Evolutionary conservation across 2,113 vertebrate species (phyloP).

Genomic region (Ictalurus punctatus): DNA sequence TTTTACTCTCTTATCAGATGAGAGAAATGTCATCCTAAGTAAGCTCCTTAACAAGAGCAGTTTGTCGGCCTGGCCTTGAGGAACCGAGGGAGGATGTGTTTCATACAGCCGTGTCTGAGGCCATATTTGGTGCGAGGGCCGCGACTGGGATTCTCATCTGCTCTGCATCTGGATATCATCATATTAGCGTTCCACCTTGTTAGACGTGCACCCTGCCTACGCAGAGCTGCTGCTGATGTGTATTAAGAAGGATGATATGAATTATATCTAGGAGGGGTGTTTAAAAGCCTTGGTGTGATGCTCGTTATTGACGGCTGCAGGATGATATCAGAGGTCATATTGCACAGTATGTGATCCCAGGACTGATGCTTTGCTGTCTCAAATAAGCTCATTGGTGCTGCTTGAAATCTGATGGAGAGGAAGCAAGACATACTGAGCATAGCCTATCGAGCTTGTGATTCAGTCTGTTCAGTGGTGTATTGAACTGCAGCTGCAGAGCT

Average conservation of each 20-base stretch:
- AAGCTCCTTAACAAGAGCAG: slow-evolving; percentile 21
- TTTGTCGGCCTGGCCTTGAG: slow-evolving; percentile 39
- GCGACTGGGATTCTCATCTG: slow-evolving; percentile 41
- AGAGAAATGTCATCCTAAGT: slow-evolving; percentile 27
- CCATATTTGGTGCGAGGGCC: slow-evolving; percentile 56
- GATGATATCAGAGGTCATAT: slow-evolving; percentile 26
- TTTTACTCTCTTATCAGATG: slow-evolving; percentile 11
- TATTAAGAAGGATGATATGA: slow-evolving; percentile 22
- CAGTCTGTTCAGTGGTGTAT: slow-evolving; percentile 20
- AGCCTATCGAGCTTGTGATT: slow-evolving; percentile 12
- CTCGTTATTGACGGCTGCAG: background rate
- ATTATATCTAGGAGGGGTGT: background rate
- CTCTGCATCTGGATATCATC: slow-evolving; percentile 59
- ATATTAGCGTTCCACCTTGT: slow-evolving; percentile 56
- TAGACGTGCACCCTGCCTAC: slow-evolving; percentile 55
- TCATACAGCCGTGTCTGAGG: slow-evolving; percentile 39
- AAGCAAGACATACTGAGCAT: background rate
- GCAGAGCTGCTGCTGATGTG: slow-evolving; percentile 45
- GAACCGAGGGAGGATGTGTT: slow-evolving; percentile 43
- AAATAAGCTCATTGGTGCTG: slow-evolving; percentile 28
- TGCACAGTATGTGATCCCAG: background rate
- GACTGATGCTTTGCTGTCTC: slow-evolving; percentile 24
- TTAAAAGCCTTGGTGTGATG: slow-evolving; percentile 1
- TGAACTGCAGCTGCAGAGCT: slow-evolving; percentile 24
- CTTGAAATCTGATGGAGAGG: slow-evolving; percentile 4